Conservation (phyloP, 2,888 invertebrate species). For the Lycocerus yunnanus region DNA sequence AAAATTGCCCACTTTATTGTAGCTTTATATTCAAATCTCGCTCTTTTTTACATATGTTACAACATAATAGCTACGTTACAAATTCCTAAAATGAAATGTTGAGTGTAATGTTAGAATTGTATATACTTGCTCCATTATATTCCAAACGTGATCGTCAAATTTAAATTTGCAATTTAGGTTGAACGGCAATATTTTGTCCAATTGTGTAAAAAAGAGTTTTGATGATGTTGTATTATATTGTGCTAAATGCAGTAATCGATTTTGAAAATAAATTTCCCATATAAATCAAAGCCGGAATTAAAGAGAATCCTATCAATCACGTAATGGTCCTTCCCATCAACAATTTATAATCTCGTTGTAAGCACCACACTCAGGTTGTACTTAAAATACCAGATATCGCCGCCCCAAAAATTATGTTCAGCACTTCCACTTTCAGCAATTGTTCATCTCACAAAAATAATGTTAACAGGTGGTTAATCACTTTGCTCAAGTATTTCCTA, state of each 20-base stretch:
- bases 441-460: not conserved
- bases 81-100: not conserved
- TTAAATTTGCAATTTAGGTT: not conserved
- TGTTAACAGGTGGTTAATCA: slow-evolving; percentile 1
- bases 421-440: not conserved
- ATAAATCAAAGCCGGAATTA: slow-evolving; percentile 13
- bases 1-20: not conserved
- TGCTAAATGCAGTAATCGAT: not conserved
- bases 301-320: slow-evolving; percentile 17
- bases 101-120: not conserved
- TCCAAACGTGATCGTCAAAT: not conserved
- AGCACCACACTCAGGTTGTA: slow-evolving; percentile 8
- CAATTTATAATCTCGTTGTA: slow-evolving; percentile 11
- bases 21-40: not conserved
- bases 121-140: not conserved
- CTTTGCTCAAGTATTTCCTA: not conserved
- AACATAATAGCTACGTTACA: not conserved
- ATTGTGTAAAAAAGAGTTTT: not conserved
- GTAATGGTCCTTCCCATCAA: slow-evolving; percentile 13
- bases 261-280: slow-evolving; percentile 8
- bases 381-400: not conserved
- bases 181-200: not conserved
- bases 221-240: not conserved
- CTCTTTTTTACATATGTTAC: not conserved
- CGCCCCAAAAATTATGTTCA: not conserved